A percentile compares a stretch with the other conserved stretches of the same genome.
Evolutionary conservation across 2,888 invertebrate species (phyloP).

Genomic region (Hetaerina titia): DNA sequence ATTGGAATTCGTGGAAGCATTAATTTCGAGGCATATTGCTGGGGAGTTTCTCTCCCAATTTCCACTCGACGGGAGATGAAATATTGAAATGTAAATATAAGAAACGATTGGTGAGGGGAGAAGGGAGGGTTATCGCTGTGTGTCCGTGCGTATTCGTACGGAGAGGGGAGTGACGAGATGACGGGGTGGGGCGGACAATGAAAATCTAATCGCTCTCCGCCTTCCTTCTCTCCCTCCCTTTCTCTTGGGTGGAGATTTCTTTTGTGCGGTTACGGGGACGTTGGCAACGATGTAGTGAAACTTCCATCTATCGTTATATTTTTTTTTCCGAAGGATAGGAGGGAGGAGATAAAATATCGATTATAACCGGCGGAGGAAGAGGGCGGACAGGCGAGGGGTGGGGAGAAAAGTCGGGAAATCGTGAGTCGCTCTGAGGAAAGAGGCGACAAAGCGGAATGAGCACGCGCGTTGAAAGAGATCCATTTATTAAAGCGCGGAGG

Average conservation of each 20-base stretch:
- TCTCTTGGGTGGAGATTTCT: not conserved
- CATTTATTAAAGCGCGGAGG: not conserved
- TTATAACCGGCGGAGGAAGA: not conserved
- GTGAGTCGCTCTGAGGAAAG: not conserved
- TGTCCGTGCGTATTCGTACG: not conserved
- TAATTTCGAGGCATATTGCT: conserved; percentile 30
- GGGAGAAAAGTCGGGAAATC: not conserved
- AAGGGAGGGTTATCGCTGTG: not conserved
- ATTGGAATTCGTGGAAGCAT: conserved; percentile 28
- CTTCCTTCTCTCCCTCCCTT: not conserved
- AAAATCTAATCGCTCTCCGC: conserved; percentile 4
- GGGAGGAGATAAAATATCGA: not conserved
- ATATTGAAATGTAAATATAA: conserved; percentile 23
- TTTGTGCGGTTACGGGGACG: not conserved
- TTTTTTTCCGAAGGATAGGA: not conserved
- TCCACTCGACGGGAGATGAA: not conserved
- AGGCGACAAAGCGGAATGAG: not conserved
- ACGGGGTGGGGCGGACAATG: not conserved
- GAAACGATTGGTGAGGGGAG: not conserved
- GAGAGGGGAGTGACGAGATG: not conserved
- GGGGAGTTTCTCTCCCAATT: conserved; percentile 22
- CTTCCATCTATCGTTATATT: not conserved
- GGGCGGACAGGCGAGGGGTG: not conserved
- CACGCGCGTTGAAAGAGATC: not conserved
- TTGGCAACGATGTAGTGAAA: not conserved